Base-by-base conservation (phyloP, 1,140 invertebrate genomes). In the Polypedilum vanderplanki region DNA sequence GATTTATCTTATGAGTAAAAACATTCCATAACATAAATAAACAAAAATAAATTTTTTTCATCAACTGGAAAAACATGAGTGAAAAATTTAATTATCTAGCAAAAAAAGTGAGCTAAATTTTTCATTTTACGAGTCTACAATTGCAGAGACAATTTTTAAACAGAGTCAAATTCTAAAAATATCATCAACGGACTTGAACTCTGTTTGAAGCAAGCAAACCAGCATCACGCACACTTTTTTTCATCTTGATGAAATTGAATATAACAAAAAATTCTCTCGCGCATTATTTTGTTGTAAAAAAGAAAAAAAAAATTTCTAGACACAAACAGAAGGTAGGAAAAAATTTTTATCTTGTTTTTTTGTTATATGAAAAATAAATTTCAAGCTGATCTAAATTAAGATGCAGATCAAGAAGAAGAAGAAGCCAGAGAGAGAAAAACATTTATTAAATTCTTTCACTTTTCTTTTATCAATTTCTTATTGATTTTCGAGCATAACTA, bases 161-260 rank as follows among this genome's bases (percentile, higher is more conserved):
- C 46, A 57, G 46, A 57, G n/a, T 57, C 24, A 33, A 33, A 33
- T 12, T 57, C 46, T 57, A 57, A 57, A 57, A 57, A 57, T 57
- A 57, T 57, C 46, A 57, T 57, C 46, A 57, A 57, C 46, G 46
- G 46, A 57, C 46, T 57, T 57, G 46, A 57, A 57, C 46, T 57
- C 46, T 57, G 46, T 57, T 15, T 57, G 12, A 57, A 57, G n/a
- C 46, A 57, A 57, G n/a, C 46, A 57, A n/a, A 57, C n/a, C 24
- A 57, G 12, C 8, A 46, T n/a, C n/a, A 57, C 46, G 46, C 46
- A 57, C 46, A 57, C 46, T 57, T 57, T 57, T 46, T 46, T 46
- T 57, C 12, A 57, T 46, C 24, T 46, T 57, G 3, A 57, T 57
- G 46, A 57, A 57, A 57, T n/a, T 15, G 46, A 57, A 57, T 57